These are phyloP conservation scores for Nannoperca australis DNA, from an alignment of 2,797 vertebrate species.

Conservation along the genomic window DNA sequence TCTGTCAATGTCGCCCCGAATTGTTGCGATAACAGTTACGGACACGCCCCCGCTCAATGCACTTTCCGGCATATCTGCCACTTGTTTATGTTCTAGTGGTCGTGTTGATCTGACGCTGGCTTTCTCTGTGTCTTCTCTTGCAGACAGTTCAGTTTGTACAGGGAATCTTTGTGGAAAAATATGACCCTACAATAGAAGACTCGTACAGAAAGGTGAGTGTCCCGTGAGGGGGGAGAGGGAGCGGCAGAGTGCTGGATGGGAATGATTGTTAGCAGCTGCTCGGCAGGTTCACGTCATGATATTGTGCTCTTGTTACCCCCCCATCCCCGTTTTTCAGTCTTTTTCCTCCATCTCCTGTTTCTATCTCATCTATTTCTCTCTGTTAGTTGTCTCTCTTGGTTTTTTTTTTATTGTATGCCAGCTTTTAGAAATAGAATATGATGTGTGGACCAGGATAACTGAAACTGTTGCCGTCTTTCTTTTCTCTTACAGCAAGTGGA, in stretches of 20 bases:
- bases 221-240: slow-evolving; percentile 29
- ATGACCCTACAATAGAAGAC: slow-evolving; percentile 99
- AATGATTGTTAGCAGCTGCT: slow-evolving; percentile 75
- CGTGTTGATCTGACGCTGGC: slow-evolving; percentile 33
- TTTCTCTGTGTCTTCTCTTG: slow-evolving; percentile 67
- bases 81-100: slow-evolving; percentile 27
- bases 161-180: slow-evolving; percentile 99
- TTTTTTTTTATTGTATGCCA: neutral
- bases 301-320: slow-evolving; percentile 31
- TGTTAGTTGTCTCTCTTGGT: neutral
- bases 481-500: slow-evolving; percentile 92
- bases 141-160: slow-evolving; percentile 97
- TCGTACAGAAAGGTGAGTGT: slow-evolving; percentile 96
- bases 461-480: slow-evolving; percentile 11
- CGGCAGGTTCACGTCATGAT: slow-evolving; percentile 61
- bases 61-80: neutral
- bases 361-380: neutral
- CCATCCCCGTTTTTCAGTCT: slow-evolving; percentile 8
- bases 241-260: slow-evolving; percentile 31
- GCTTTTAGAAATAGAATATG: slow-evolving; percentile 11
- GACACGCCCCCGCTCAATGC: neutral
- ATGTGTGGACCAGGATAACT: slow-evolving; percentile 40
- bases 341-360: neutral
- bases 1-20: neutral
- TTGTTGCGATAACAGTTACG: slow-evolving; percentile 6